A percentile compares a stretch with the other conserved stretches of the same genome.
Conservation (phyloP, 2,888 invertebrate genomes). For the Drosophila lacicola region DNA sequence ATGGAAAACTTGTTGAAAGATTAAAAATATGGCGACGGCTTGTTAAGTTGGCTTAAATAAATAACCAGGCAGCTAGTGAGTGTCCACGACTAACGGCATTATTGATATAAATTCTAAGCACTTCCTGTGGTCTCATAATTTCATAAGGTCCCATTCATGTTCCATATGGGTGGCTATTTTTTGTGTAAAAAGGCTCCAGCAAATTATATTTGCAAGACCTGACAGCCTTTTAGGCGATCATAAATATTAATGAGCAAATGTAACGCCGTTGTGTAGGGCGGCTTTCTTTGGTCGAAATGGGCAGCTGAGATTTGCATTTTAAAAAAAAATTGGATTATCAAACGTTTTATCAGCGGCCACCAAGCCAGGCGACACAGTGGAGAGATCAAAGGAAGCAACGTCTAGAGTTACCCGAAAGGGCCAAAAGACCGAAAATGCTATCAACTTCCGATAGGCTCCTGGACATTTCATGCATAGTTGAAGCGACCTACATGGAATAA, state of each 20-base stretch:
- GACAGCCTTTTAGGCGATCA: constrained; percentile 48
- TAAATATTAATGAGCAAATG: constrained; percentile 53
- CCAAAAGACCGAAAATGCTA: constrained; percentile 32
- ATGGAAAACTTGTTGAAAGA: constrained; percentile 62
- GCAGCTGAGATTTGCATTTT: constrained; percentile 77
- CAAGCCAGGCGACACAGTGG: constrained; percentile 18
- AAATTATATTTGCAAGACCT: constrained; percentile 28
- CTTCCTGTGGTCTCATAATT: constrained; percentile 55
- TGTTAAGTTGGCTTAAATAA: constrained; percentile 64
- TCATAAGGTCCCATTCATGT: constrained; percentile 20
- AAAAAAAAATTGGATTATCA: constrained; percentile 70
- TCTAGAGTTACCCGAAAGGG: constrained; percentile 62
- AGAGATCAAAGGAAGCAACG: constrained; percentile 67
- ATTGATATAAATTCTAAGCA: constrained; percentile 75
- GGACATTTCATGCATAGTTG: constrained; percentile 67
- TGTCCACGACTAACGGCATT: constrained; percentile 60
- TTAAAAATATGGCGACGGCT: constrained; percentile 53
- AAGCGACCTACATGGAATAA: constrained; percentile 59
- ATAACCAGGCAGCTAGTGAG: constrained; percentile 40
- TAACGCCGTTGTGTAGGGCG: constrained; percentile 14
- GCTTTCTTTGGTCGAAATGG: constrained; percentile 33
- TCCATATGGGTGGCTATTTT: not conserved
- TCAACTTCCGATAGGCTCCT: constrained; percentile 75
- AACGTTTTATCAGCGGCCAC: constrained; percentile 55
- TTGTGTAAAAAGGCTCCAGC: not conserved